These are phyloP conservation scores for Rotaria socialis DNA, from an alignment of 2,888 invertebrate genomes.

Conservation along the genomic window DNA sequence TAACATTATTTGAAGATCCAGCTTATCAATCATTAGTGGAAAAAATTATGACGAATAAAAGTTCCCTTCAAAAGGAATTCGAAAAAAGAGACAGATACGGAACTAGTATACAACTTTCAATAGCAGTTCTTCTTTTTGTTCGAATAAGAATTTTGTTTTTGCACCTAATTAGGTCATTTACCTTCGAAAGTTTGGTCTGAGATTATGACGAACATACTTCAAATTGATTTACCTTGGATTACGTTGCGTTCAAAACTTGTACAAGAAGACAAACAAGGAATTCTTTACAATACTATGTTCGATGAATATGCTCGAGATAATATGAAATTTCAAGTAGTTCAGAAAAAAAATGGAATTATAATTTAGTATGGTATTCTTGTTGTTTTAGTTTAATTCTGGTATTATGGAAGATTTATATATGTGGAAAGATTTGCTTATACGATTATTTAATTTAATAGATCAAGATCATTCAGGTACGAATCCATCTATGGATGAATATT, in stretches of 20 bases:
- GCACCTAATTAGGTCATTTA: not conserved
- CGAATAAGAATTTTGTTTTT: not conserved
- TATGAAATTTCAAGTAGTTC: constrained; percentile 1
- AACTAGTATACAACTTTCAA: not conserved
- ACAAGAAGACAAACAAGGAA: not conserved
- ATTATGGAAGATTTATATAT: constrained; percentile 27
- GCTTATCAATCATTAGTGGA: constrained; percentile 9
- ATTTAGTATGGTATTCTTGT: not conserved
- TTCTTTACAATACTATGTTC: not conserved
- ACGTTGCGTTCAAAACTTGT: not conserved
- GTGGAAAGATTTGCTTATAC: constrained; percentile 2
- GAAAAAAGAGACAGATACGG: not conserved
- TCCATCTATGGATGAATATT: not conserved
- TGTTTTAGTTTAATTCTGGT: not conserved
- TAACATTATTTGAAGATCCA: constrained; percentile 33
- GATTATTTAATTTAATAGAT: constrained; percentile 26
- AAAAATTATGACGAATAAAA: constrained; percentile 27
- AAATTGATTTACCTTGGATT: constrained; percentile 13
- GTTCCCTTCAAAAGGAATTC: not conserved
- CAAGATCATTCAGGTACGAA: not conserved
- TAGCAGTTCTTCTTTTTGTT: not conserved
- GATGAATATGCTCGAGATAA: not conserved
- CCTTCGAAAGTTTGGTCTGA: not conserved
- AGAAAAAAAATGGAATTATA: not conserved
- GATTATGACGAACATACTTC: not conserved